Evolutionary conservation across 2,888 invertebrate species (phyloP).

Genomic region (Pyrrhosoma nymphula): DNA sequence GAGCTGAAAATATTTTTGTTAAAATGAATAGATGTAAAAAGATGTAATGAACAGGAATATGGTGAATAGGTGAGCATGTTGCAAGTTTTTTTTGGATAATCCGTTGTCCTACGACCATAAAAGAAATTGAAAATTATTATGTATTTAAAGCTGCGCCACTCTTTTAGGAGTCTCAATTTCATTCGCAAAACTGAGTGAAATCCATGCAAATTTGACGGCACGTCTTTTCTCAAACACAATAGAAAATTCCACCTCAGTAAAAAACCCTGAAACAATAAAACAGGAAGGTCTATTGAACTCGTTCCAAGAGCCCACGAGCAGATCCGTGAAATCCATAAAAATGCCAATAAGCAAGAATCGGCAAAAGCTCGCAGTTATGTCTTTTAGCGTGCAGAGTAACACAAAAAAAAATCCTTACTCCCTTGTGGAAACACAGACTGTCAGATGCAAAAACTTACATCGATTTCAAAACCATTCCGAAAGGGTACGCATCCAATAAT

Average conservation of each 20-base stretch:
- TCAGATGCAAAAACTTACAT: neutral
- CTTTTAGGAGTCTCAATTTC: too few species aligned
- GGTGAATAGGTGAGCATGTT: too few species aligned
- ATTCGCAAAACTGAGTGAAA: too few species aligned
- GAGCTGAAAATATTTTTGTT: too few species aligned
- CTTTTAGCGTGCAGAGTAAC: neutral
- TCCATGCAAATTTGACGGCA: too few species aligned
- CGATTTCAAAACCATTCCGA: neutral
- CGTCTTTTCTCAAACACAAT: too few species aligned
- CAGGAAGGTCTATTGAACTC: neutral
- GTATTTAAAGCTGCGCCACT: too few species aligned
- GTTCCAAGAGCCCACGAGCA: neutral
- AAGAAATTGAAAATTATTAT: too few species aligned
- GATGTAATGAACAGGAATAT: too few species aligned
- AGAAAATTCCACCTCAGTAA: neutral
- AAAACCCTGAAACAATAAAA: neutral
- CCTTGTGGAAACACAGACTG: neutral
- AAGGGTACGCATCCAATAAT: neutral
- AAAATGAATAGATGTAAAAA: too few species aligned
- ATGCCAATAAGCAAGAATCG: neutral
- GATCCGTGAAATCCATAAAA: neutral
- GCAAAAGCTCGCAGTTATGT: neutral
- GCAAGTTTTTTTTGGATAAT: too few species aligned
- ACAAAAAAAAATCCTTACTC: neutral
- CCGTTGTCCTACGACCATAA: too few species aligned